Base-by-base conservation (phyloP, 92 coral and sea anemone species). In the Umimayanthus chanpuru region DNA sequence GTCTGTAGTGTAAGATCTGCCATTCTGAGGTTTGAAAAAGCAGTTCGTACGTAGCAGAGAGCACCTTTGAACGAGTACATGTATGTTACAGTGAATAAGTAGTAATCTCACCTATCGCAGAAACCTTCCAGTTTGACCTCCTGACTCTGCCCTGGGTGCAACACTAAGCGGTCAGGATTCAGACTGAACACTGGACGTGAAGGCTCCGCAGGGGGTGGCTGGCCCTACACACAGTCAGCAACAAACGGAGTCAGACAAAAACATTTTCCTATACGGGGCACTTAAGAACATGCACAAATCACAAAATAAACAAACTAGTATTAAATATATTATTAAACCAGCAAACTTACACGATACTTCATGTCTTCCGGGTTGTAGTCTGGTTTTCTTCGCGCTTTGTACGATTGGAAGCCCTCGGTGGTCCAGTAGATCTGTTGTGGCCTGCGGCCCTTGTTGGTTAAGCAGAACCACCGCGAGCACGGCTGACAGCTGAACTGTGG, bases 391-490 rank as follows among this genome's bases (percentile, higher is more conserved):
- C 93, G 94, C 5, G 98, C 93, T 90, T 93, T 97, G 95, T 91
- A 91, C 8, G 93, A 91, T 79, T 88, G 92, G 88, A 94, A 97
- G 29, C 99, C 99, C 80, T 97, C 99, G 28, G 99, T 97, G 82
- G 98, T 90, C 99, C 99, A 97, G 89, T 97, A 97, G 30, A 97
- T 93, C 90, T 97, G 99, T 80, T 97, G 99, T 76, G 99, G 93
- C 70, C 99, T 86, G 36, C 98, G 81, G 9, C 99, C 99, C 47
- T 93, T 93, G 88, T 97, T 97, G 20, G 95, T 97, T 41, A 97
- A 88, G 30, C 89, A 82, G 88, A 95, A 97, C 88, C 76, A 84
- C 79, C 94, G 92, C 40, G 92, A 89, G 21, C 94, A 93, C 11
- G 97, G 96, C 77, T 91, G 96, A 76, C 96, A 94, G 88, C 99